Evolutionary conservation across 2,113 vertebrate genomes (phyloP).

Genomic region (Proterorhinus semilunaris): DNA sequence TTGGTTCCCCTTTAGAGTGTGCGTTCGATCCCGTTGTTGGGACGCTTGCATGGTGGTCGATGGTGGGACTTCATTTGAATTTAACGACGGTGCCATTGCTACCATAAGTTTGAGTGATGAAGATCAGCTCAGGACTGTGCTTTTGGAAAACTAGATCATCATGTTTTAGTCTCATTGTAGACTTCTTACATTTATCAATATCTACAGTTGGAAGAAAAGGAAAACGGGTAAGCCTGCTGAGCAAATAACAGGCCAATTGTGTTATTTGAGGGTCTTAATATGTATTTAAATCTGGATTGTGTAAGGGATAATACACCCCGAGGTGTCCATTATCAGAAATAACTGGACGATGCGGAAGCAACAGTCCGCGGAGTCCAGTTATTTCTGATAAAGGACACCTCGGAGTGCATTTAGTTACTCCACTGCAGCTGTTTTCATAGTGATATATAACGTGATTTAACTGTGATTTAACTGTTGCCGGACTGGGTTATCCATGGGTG

Average conservation of each 20-base stretch:
- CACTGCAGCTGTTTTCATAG: too few relatives aligned
- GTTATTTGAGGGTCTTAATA: neutral
- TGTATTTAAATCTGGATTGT: neutral
- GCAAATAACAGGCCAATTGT: neutral
- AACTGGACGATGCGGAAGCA: too few relatives aligned
- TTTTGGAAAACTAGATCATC: constrained; percentile 79
- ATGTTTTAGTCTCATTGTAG: neutral
- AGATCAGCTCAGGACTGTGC: constrained; percentile 89
- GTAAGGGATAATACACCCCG: too few relatives aligned
- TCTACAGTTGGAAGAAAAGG: neutral
- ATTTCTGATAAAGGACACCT: too few relatives aligned
- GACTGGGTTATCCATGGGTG: too few relatives aligned
- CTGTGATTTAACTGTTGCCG: too few relatives aligned
- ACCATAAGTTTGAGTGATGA: constrained; percentile 85
- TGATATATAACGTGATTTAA: too few relatives aligned
- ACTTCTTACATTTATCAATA: constrained; percentile 1
- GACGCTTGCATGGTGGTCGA: constrained; percentile 98
- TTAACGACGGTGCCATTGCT: constrained; percentile 95
- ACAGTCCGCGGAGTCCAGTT: too few relatives aligned
- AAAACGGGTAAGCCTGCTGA: neutral
- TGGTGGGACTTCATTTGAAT: constrained; percentile 95
- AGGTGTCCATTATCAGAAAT: too few relatives aligned
- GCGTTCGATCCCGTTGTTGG: constrained; percentile 94
- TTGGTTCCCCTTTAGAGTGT: constrained; percentile 76
- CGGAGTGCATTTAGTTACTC: too few relatives aligned